Percentiles rank a stretch among this genome's conserved stretches.
Evolutionary conservation across 2,797 vertebrate species (phyloP).

Genomic region (Dromococcyx pavoninus): DNA sequence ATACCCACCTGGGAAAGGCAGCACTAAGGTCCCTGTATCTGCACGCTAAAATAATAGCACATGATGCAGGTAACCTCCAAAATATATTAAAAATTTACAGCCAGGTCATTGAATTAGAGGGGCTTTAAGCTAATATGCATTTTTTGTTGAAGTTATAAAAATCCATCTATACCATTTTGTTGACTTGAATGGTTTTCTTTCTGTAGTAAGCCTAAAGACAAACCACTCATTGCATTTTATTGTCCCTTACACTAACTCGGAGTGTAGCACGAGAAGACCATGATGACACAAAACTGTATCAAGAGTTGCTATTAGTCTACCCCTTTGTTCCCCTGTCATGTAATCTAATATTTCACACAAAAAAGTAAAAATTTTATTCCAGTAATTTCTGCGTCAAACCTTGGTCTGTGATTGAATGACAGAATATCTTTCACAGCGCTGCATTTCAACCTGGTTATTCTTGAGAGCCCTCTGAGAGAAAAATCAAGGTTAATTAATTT

Average conservation of each 20-base stretch:
- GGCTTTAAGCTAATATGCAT: not conserved
- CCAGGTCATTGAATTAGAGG: accelerated
- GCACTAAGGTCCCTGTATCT: not conserved
- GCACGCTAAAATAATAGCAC: not conserved
- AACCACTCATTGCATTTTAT: not conserved
- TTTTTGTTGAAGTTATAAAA: not conserved
- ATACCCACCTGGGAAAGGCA: not conserved
- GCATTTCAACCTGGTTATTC: not conserved
- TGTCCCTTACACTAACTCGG: not conserved
- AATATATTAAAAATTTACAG: not conserved
- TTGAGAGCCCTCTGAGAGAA: not conserved
- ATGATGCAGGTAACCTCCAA: not conserved
- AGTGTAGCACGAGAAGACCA: not conserved
- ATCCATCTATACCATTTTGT: not conserved
- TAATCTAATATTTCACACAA: not conserved
- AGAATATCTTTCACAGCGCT: not conserved
- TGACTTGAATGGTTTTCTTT: not conserved
- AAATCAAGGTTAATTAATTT: not conserved
- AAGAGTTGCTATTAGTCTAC: not conserved
- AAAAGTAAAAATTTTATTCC: not conserved
- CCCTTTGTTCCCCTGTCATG: not conserved
- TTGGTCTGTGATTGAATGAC: not conserved
- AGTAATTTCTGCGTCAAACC: not conserved
- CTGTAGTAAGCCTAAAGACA: not conserved
- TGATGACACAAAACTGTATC: not conserved